A percentile compares a stretch with the other conserved stretches of the same genome.
phyloP scores from a whole-genome alignment of 2,113 vertebrate genomes.

The Nesogale talazaci region DNA sequence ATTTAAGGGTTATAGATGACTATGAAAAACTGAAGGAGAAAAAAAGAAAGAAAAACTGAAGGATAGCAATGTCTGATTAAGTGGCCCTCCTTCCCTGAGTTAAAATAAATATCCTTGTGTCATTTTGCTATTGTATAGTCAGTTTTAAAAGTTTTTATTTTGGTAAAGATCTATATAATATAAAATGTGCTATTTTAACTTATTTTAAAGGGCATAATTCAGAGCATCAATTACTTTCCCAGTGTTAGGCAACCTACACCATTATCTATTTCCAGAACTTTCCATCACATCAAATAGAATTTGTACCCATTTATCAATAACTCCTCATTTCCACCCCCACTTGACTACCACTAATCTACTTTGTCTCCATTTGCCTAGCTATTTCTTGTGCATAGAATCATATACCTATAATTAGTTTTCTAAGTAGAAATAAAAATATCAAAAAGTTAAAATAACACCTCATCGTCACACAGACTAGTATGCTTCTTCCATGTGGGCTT shows the following conservation, averaged over 20 bases:
- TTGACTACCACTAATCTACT: neutral
- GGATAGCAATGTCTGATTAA: neutral
- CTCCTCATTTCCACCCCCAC: neutral
- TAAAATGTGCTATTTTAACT: neutral
- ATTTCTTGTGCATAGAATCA: too few relatives aligned
- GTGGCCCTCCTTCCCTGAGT: neutral
- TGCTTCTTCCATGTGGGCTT: too few relatives aligned
- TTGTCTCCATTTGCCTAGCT: neutral
- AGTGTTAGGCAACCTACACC: neutral
- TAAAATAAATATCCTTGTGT: neutral
- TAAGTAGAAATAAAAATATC: too few relatives aligned
- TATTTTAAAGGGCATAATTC: neutral
- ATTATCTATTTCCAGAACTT: neutral
- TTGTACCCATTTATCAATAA: neutral
- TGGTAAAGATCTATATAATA: neutral
- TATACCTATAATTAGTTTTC: neutral
- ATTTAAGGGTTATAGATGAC: neutral
- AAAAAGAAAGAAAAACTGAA: conserved; percentile 14
- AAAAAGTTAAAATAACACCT: too few relatives aligned
- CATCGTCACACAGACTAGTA: too few relatives aligned
- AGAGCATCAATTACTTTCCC: neutral
- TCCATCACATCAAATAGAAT: neutral
- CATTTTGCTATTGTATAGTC: conserved; percentile 24
- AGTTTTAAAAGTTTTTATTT: neutral
- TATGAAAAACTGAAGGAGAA: neutral